Evolutionary conservation across 2,888 invertebrate species (phyloP).

Genomic region (Crocallis elinguaria): DNA sequence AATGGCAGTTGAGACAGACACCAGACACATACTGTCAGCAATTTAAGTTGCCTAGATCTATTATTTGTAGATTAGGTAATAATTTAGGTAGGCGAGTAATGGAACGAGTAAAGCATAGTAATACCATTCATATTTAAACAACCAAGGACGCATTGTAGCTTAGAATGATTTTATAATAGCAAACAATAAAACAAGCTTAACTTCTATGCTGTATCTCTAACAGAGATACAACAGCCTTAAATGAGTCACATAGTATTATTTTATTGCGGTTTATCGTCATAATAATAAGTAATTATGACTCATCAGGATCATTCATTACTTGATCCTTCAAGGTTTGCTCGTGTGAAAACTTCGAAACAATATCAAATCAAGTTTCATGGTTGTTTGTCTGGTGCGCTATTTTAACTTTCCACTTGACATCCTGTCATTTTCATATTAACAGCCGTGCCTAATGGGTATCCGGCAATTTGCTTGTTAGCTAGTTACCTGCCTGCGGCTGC

Average conservation of each 20-base stretch:
- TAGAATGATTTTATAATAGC: conserved; percentile 13
- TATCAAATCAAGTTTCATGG: conserved; percentile 31
- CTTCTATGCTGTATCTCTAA: background rate
- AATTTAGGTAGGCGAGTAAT: conserved; percentile 18
- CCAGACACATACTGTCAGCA: conserved; percentile 27
- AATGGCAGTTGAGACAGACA: conserved; percentile 34
- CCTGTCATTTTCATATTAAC: conserved; percentile 43
- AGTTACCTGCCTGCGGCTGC: conserved; percentile 29
- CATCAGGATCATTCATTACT: background rate
- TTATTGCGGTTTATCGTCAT: conserved; percentile 7
- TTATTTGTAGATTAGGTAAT: conserved; percentile 22
- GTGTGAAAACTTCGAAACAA: conserved; percentile 11
- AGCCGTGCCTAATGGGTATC: conserved; percentile 35
- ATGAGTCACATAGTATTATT: conserved; percentile 14
- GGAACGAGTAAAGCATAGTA: conserved; percentile 8
- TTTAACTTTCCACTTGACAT: conserved; percentile 39
- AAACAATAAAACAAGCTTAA: conserved; percentile 12
- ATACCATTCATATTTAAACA: conserved; percentile 14
- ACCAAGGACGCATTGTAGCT: conserved; percentile 22
- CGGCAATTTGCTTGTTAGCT: conserved; percentile 38
- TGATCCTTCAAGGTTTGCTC: background rate
- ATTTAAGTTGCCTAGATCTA: conserved; percentile 22
- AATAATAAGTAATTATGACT: conserved; percentile 4
- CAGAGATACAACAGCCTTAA: background rate
- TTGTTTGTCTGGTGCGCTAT: conserved; percentile 23